These are phyloP conservation scores for Clarias pachynema DNA, from an alignment of 2,797 vertebrate species.

Conservation along the genomic window DNA sequence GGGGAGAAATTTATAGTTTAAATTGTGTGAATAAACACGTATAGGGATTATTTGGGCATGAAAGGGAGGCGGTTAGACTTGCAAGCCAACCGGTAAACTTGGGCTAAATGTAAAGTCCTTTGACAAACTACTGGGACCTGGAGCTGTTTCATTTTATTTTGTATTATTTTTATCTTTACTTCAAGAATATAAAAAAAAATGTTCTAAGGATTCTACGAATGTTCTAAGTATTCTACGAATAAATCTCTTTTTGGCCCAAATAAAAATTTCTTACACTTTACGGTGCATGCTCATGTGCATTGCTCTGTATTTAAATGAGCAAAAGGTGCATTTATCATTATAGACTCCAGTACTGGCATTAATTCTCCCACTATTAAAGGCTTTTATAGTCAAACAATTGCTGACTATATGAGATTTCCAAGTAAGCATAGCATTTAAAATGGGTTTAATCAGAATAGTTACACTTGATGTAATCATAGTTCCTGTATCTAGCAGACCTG, in stretches of 20 bases:
- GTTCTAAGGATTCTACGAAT: not conserved
- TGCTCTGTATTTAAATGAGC: not conserved
- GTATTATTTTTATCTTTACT: not conserved
- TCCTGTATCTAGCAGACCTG: not conserved
- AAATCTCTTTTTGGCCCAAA: not conserved
- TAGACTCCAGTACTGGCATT: not conserved
- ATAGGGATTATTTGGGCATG: not conserved
- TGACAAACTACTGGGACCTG: not conserved
- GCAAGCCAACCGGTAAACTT: not conserved
- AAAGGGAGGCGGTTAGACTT: not conserved
- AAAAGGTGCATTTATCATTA: not conserved
- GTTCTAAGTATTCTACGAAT: not conserved
- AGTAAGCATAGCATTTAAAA: not conserved
- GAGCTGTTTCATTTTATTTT: not conserved
- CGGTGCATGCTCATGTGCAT: too few relatives aligned
- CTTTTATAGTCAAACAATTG: not conserved
- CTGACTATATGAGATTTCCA: not conserved
- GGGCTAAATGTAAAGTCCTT: too few relatives aligned
- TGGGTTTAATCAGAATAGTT: not conserved
- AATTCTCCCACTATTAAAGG: not conserved
- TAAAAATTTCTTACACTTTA: not conserved
- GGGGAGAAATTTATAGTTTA: too few relatives aligned
- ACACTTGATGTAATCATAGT: not conserved
- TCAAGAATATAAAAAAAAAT: not conserved
- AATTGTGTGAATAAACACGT: not conserved